Conservation (phyloP, 2,888 invertebrate genomes). For the Drosophila hamatofila region DNA sequence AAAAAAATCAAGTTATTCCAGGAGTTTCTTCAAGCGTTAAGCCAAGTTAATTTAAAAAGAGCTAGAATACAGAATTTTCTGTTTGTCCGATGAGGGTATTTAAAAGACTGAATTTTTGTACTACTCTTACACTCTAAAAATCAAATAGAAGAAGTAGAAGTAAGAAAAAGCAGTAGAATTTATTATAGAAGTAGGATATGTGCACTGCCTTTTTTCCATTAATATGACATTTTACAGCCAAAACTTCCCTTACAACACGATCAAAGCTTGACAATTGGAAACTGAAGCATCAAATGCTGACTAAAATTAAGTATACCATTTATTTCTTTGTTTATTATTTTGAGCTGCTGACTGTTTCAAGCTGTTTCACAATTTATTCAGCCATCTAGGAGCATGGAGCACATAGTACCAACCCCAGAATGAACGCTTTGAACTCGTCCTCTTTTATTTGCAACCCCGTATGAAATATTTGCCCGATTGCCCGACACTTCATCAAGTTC, state of each 20-base stretch:
- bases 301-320: background rate
- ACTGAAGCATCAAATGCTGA: background rate
- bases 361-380: background rate
- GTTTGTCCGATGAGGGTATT: too few species aligned
- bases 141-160: background rate
- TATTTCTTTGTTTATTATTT: constrained; percentile 1
- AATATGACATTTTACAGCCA: background rate
- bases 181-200: background rate
- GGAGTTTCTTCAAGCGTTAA: background rate
- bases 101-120: too few species aligned
- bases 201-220: background rate
- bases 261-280: background rate
- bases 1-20: too few species aligned
- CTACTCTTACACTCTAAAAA: background rate
- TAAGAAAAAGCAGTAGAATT: background rate
- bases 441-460: background rate
- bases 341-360: background rate
- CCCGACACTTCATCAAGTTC: constrained; percentile 50
- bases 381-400: background rate
- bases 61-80: too few species aligned
- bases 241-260: background rate
- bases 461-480: constrained; percentile 28
- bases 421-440: constrained; percentile 7
- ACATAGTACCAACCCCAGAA: background rate
- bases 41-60: too few species aligned